Evolutionary conservation across 1,140 invertebrate species (phyloP).

Genomic region (Tachypleus tridentatus): DNA sequence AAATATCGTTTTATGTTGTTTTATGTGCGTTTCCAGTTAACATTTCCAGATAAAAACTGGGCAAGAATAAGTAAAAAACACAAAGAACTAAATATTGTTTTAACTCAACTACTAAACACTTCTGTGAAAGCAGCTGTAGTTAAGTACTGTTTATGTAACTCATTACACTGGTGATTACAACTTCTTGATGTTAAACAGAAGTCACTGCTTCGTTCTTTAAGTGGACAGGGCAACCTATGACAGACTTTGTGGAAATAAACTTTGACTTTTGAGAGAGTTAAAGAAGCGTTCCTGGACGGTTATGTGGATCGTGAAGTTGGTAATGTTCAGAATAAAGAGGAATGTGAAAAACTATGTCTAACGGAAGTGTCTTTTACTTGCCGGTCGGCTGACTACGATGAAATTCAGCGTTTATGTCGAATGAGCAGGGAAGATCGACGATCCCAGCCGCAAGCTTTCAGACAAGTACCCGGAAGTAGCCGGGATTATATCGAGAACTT

Average conservation of each 20-base stretch:
- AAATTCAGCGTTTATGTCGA: slow-evolving; percentile 32
- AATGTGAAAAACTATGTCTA: slow-evolving; percentile 40
- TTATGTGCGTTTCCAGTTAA: too few relatives aligned
- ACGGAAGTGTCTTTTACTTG: slow-evolving; percentile 37
- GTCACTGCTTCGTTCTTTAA: neutral
- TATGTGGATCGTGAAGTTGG: slow-evolving; percentile 37
- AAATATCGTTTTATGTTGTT: too few relatives aligned
- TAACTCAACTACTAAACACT: too few relatives aligned
- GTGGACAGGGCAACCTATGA: slow-evolving; percentile 28
- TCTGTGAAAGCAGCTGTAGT: too few relatives aligned
- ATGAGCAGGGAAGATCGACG: slow-evolving; percentile 39
- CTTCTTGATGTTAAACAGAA: too few relatives aligned
- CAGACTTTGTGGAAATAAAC: slow-evolving; percentile 34
- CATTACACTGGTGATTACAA: too few relatives aligned
- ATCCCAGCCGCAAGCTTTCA: slow-evolving; percentile 39
- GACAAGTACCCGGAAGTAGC: slow-evolving; percentile 29
- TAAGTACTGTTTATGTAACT: too few relatives aligned
- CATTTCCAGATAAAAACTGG: too few relatives aligned
- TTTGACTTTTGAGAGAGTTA: slow-evolving; percentile 41
- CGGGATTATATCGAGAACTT: slow-evolving; percentile 44
- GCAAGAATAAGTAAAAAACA: too few relatives aligned
- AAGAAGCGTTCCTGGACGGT: slow-evolving; percentile 38
- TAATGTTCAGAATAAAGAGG: slow-evolving; percentile 35
- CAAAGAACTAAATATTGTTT: too few relatives aligned
- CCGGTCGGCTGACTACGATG: slow-evolving; percentile 39